Evolutionary conservation across 2,113 vertebrate genomes (phyloP).

Genomic region (Chlorodrepanis virens): DNA sequence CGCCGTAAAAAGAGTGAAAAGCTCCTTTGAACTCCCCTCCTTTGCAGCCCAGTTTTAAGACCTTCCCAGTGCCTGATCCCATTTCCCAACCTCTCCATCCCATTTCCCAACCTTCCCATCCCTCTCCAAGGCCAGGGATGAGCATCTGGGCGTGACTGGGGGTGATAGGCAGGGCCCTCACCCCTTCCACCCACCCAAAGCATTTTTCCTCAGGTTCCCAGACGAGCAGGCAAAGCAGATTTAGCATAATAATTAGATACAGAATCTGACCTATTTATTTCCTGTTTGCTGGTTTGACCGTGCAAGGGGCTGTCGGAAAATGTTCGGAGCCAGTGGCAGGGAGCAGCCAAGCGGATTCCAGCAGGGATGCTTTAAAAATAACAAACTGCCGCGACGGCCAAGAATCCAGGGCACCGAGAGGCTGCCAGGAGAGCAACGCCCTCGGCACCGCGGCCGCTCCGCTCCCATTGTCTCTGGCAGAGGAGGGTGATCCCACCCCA

Average conservation of each 20-base stretch:
- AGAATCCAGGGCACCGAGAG: slow-evolving; percentile 57
- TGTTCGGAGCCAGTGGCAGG: slow-evolving; percentile 54
- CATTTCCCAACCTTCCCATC: background rate
- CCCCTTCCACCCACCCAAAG: background rate
- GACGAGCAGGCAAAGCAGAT: slow-evolving; percentile 49
- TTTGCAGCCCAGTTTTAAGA: background rate
- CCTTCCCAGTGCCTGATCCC: background rate
- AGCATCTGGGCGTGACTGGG: background rate
- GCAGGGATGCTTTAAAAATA: slow-evolving; percentile 69
- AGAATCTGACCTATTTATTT: slow-evolving; percentile 67
- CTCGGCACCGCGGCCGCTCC: background rate
- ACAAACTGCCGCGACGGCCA: slow-evolving; percentile 54
- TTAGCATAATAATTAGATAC: slow-evolving; percentile 64
- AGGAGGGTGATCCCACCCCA: background rate
- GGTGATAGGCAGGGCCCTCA: background rate
- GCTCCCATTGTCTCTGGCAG: background rate
- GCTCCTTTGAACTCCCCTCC: background rate
- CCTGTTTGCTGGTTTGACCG: slow-evolving; percentile 56
- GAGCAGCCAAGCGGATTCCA: slow-evolving; percentile 65
- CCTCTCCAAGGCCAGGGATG: background rate
- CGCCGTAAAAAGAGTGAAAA: background rate
- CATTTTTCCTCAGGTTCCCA: slow-evolving; percentile 33
- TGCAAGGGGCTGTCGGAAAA: slow-evolving; percentile 61
- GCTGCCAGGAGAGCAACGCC: slow-evolving; percentile 55
- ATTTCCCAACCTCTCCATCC: background rate